These are phyloP conservation scores for Elymnias hypermnestra DNA, from an alignment of 1,140 invertebrate genomes.

Conservation along the genomic window DNA sequence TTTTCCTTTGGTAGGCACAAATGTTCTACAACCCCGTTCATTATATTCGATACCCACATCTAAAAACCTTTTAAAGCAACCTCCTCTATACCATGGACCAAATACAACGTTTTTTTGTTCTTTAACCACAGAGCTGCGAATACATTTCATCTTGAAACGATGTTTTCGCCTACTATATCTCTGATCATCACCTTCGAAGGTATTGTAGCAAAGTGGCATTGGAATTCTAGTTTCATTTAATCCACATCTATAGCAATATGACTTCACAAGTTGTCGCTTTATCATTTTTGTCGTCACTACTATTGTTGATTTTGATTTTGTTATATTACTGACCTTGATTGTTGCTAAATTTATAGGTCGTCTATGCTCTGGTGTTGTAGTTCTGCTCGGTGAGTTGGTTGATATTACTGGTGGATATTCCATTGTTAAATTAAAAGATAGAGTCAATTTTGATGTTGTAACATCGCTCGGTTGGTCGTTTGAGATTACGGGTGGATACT, in stretches of 20 bases:
- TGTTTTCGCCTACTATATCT: slow-evolving; percentile 1
- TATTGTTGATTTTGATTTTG: neutral
- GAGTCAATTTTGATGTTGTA: too few species aligned
- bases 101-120: slow-evolving; percentile 11
- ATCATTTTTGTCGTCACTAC: neutral
- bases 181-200: slow-evolving; percentile 12
- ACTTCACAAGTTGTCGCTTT: neutral
- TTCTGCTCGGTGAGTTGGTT: too few species aligned
- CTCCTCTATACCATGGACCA: slow-evolving; percentile 15
- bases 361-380: too few species aligned
- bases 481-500: too few species aligned
- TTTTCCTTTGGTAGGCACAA: slow-evolving; percentile 9
- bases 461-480: too few species aligned
- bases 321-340: neutral
- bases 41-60: slow-evolving; percentile 33
- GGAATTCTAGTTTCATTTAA: slow-evolving; percentile 21
- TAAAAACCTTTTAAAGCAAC: slow-evolving; percentile 36
- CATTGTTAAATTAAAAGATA: too few species aligned
- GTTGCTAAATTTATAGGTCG: too few species aligned
- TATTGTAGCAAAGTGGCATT: slow-evolving; percentile 10
- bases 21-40: slow-evolving; percentile 29
- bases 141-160: slow-evolving; percentile 20
- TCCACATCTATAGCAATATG: slow-evolving; percentile 25
- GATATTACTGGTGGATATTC: too few species aligned
- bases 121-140: neutral